Percentiles rank a stretch among this genome's conserved stretches.
Evolutionary conservation across 2,113 vertebrate species (phyloP).

Genomic region (Antigone vipio): DNA sequence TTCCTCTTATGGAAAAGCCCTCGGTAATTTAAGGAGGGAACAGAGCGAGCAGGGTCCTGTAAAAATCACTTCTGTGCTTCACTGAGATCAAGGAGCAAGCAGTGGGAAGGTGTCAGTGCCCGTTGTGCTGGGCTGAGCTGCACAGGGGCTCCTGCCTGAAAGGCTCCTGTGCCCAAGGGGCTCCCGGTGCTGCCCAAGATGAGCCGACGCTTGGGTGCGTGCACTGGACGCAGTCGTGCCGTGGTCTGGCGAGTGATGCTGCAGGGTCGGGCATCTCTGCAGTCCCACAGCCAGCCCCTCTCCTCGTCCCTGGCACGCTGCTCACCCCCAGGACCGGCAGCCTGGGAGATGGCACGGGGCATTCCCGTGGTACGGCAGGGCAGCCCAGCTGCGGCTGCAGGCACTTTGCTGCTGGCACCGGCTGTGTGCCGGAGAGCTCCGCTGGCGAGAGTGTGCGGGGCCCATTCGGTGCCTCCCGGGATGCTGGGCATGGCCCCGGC

Average conservation of each 20-base stretch:
- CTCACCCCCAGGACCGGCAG: background rate
- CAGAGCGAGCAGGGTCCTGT: background rate
- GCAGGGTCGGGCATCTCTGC: background rate
- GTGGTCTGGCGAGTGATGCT: background rate
- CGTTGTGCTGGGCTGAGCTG: background rate
- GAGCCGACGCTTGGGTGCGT: rapidly evolving
- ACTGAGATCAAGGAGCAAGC: rapidly evolving
- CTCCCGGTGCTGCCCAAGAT: rapidly evolving
- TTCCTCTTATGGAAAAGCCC: conserved; percentile 59
- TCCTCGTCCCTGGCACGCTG: background rate
- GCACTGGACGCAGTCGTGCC: rapidly evolving
- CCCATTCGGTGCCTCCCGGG: background rate
- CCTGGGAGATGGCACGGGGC: background rate
- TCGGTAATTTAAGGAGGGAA: background rate
- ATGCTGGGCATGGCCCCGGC: background rate
- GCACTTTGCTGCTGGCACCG: background rate
- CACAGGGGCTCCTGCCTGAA: background rate
- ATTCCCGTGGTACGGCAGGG: background rate
- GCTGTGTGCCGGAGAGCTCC: rapidly evolving
- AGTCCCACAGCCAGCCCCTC: background rate
- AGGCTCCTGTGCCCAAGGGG: background rate
- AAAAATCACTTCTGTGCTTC: background rate
- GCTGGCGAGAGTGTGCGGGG: background rate
- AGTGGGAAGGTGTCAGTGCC: rapidly evolving
- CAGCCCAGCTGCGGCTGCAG: background rate